Base-by-base conservation (phyloP, 2,888 invertebrate species). In the Norana najaformis region DNA sequence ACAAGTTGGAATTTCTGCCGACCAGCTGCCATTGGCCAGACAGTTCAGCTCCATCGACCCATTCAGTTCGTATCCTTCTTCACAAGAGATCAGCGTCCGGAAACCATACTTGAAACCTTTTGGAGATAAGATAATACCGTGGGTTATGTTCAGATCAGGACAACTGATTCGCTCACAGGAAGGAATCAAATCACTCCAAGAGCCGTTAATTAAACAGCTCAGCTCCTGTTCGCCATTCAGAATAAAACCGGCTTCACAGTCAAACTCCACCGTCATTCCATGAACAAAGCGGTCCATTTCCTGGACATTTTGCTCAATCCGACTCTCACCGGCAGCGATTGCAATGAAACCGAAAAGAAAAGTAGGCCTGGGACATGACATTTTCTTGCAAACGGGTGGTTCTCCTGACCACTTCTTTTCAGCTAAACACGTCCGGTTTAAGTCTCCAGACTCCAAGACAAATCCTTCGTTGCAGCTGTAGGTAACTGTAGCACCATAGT, bases 11-110 rank as follows among this genome's bases (percentile, higher is more conserved):
- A 93, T 90, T 30, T 91, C 90, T 8, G 93, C 93, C 83, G 93
- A 93, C 95, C 95, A 95, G n/a, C 91, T 89, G 0, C 93, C 93
- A 91, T 93, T 92, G 13, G 92, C 92, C n/a, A 92, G 91, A 92
- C 95, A 95, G 30, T 85, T 92, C 53, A 93, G 90, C 88, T 90
- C 89, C 23, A 91, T 34, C 20, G 92, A 90, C 37, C 94, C 94
- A 83, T 91, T 90, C 69, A 95, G 91, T 83, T 93, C 91, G 91
- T 93, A 95, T 11, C 95, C 95, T 36, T 92, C 91, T 14, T 91
- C 89, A 90, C 94, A 94, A 13, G 85, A 85, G 88, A 92, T 91
- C 16, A 91, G 91, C 1, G 92, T 92, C 69, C 90, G 90, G 5
- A 53, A 41, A 23, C 91, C 91, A 85, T 88, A 92, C 13, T 53